phyloP scores from a whole-genome alignment of 2,113 vertebrate species.

The Burhinus bistriatus region DNA sequence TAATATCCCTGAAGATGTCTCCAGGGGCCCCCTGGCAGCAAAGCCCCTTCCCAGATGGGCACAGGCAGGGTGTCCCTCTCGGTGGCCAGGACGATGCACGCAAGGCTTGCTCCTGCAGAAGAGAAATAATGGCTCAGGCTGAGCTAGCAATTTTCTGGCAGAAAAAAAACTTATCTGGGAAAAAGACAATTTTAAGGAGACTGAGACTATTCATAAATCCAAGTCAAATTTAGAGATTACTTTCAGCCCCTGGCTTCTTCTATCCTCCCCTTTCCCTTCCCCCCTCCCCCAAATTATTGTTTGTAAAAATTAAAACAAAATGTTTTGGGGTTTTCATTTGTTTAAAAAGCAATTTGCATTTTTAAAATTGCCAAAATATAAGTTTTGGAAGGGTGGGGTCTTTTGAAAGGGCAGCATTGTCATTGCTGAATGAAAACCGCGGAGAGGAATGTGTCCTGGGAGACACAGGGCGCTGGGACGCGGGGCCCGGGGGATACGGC shows the following conservation, averaged over 20 bases:
- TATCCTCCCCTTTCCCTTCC: not conserved
- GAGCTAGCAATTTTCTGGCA: not conserved
- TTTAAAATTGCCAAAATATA: conserved; percentile 58
- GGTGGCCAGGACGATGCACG: accelerated
- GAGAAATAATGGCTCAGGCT: not conserved
- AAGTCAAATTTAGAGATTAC: conserved; percentile 38
- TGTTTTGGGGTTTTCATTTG: conserved; percentile 47
- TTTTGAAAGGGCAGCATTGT: conserved; percentile 63
- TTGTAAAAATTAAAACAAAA: conserved; percentile 64
- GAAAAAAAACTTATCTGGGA: not conserved
- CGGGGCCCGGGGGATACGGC: not conserved
- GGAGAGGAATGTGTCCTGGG: conserved; percentile 16
- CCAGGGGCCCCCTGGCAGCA: not conserved
- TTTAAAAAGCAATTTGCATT: conserved; percentile 62
- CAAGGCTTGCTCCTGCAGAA: not conserved
- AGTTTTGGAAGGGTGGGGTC: conserved; percentile 59
- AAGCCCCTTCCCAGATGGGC: not conserved
- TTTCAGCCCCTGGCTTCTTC: conserved; percentile 48
- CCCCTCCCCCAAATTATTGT: conserved; percentile 23
- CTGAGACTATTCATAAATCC: conserved; percentile 11
- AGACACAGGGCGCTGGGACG: not conserved
- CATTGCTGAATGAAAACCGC: conserved; percentile 56
- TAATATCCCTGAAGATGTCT: not conserved
- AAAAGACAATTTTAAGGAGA: conserved; percentile 21
- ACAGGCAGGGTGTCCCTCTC: not conserved